Percentiles rank a stretch among this genome's conserved stretches.
Conservation (phyloP, 2,797 vertebrate species). For the Cottoperca gobio region DNA sequence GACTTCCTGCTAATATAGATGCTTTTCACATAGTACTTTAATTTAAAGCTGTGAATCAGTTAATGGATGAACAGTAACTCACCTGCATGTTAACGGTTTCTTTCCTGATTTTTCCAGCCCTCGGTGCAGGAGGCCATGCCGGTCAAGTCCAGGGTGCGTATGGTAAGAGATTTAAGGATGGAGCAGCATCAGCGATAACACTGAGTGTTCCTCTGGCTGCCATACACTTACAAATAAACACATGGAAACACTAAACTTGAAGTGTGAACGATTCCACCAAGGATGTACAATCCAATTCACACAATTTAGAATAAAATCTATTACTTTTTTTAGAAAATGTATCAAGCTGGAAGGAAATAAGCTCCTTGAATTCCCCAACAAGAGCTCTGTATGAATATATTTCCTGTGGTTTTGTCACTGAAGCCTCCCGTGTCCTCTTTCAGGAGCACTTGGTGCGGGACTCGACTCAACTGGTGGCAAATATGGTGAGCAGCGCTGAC, state of each 20-base stretch:
- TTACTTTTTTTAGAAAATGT: too few species aligned
- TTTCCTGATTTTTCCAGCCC: slow-evolving; percentile 52
- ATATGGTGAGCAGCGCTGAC: slow-evolving; percentile 66
- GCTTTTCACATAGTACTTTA: slow-evolving; percentile 36
- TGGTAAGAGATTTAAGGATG: slow-evolving; percentile 58
- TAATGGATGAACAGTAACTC: neutral
- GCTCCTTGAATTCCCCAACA: neutral
- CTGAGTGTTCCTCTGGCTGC: neutral
- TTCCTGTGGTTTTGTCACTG: neutral
- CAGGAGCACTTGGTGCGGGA: slow-evolving; percentile 73
- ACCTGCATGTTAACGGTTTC: slow-evolving; percentile 4
- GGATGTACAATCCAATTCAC: neutral
- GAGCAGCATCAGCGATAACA: neutral
- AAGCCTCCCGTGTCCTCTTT: slow-evolving; percentile 21
- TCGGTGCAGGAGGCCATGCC: slow-evolving; percentile 62
- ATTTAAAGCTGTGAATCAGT: neutral
- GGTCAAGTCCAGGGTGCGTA: slow-evolving; percentile 68
- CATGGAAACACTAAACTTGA: neutral
- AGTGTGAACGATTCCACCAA: neutral
- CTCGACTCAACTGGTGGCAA: slow-evolving; percentile 77
- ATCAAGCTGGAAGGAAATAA: neutral
- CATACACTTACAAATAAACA: neutral
- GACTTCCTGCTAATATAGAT: slow-evolving; percentile 40
- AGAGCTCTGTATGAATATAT: neutral
- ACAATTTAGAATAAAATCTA: neutral